Conservation (phyloP, 1,140 invertebrate genomes). For the Drosophila bocki region DNA sequence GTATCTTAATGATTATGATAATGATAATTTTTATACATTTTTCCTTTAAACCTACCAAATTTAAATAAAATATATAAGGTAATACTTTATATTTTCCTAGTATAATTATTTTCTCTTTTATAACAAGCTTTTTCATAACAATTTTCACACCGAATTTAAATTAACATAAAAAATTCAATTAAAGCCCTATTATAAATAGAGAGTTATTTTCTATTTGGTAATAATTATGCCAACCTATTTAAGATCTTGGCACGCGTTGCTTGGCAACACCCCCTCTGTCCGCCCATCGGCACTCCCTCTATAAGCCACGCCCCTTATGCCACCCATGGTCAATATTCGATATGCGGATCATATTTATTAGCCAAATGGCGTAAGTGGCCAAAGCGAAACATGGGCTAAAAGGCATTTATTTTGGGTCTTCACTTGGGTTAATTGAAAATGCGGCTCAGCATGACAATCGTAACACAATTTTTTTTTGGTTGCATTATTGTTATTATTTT, state of each 20-base stretch:
- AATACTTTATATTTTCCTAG: not conserved
- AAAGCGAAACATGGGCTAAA: conserved; percentile 1
- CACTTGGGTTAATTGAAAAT: conserved; percentile 42
- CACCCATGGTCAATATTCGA: conserved; percentile 66
- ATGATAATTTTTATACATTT: too few species aligned
- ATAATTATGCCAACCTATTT: conserved; percentile 21
- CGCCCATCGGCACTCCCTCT: not conserved
- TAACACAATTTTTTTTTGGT: conserved; percentile 19
- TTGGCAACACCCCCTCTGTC: not conserved
- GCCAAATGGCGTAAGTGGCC: conserved; percentile 32
- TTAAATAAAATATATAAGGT: too few species aligned
- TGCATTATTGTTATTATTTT: conserved; percentile 51
- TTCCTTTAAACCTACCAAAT: too few species aligned
- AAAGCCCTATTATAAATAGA: conserved; percentile 2
- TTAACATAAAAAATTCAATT: conserved; percentile 27
- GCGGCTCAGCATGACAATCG: conserved; percentile 28
- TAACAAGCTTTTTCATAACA: not conserved
- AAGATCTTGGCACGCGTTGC: not conserved
- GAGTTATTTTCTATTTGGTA: not conserved
- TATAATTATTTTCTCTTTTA: not conserved
- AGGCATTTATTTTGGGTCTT: conserved; percentile 44
- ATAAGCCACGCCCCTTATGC: conserved; percentile 6
- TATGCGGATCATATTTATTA: conserved; percentile 58
- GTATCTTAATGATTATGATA: not conserved
- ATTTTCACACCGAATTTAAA: not conserved